Evolutionary conservation across 2,888 invertebrate species (phyloP), one percentile per base, ranked within the genome.

Genomic region (Pristionchus mayeri): DNA sequence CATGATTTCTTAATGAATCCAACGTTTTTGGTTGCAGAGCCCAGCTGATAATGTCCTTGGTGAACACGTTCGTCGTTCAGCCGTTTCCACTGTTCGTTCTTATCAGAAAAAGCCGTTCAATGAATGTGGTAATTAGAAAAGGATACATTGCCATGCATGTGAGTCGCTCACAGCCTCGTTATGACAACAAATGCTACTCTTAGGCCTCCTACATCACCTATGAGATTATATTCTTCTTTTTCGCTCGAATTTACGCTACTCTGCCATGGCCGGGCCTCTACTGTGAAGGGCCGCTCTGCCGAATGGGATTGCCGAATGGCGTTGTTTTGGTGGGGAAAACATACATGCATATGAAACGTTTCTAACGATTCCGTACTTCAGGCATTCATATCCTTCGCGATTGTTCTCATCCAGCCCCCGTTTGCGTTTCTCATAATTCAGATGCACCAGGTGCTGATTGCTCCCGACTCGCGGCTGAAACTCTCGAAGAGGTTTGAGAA

Each of bases 131-230:
- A 30, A 63, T 63, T 21, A 30, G 34, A 0, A 30, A 34, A 0
- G 63, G 63, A 63, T 63, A 63, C 63, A 63, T 63, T 21, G 63
- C 34, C 18, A 63, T 63, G 63, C 63, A 63, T 63, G 63, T 63
- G 34, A 18, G 9, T 52, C 9, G 3, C 18, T 52, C 13, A 44
- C 6, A 44, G 6, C 7, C 7, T 9, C 13, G 13, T 44, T 9
- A 44, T 44, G 44, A 44, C 6, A 9, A 6, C 44, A 44, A 44
- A 6, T 44, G 44, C 6, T 44, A 54, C n/a, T 54, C 30, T 21
- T 3, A 63, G 63, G 0, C 18, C 18, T 11, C 34, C 18, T 63
- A 63, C 63, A 63, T 63, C 4, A 63, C 63, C 0, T 63, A 63
- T 18, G 63, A 63, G 16, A 6, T 63, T 6, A 63, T 63, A 3